Base-by-base conservation (phyloP, 2,797 vertebrate species). In the Erithacus rubecula region DNA sequence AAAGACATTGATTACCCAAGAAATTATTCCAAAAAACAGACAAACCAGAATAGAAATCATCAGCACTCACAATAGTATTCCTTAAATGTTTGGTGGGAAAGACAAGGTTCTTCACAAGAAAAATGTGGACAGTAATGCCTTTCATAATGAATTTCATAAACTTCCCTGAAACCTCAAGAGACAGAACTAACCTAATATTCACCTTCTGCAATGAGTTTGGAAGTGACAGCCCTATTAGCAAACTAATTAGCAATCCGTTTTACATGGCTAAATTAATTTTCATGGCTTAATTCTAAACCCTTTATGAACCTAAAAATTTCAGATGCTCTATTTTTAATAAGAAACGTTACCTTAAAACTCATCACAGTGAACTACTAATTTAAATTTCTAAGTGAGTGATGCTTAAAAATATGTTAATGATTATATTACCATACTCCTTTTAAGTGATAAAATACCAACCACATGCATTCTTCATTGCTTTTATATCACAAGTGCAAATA, bases 241-340 rank as follows among this genome's bases (percentile, higher is more conserved):
- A 92, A 64, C 83, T 91, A 95, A 95, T 96, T 96, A 96, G 77
- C 37, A 93, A 87, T 81, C 47, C 21, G 4, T 91, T 91, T 88
- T 72, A 90, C 77, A 65, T 60, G 47, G 64, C 21, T 55, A 93
- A 84, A 94, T 91, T 92, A 78, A 90, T 94, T 93, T 95, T 85
- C 76, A 93, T 78, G 30, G 30, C 37, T 93, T 76, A 90, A 92
- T 94, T 94, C 77, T 87, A 91, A 94, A 70, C 8, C 15, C 19
- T 77, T 91, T 56, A 91, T 53, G 51, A 91, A 87, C 20, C 23
- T 71, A 64, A 93, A 95, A 52, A 13, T 85, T 95, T 88, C 53
- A 87, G 56, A 91, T 83, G 22, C 4, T 68, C 47, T 11, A 46
- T 52, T 55, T 59, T 78, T 83, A 89, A 75, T 88, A 87, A 56